These are phyloP conservation scores for Adelosebastes latens DNA, from an alignment of 2,797 vertebrate species.

Conservation along the genomic window DNA sequence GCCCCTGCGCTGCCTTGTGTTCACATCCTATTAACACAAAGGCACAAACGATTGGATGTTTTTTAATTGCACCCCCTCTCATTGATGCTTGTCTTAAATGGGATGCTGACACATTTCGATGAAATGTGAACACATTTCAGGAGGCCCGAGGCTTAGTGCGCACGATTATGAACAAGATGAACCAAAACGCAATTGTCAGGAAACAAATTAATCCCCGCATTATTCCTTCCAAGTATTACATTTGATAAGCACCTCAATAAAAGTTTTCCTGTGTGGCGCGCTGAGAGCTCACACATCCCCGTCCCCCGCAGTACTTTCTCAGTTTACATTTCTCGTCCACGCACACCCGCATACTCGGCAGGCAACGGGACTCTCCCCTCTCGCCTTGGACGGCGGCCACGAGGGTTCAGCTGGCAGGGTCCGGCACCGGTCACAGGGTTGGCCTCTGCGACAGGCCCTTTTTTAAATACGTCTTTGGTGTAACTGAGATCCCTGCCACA, in stretches of 20 bases:
- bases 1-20: slow-evolving; percentile 10
- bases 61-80: slow-evolving; percentile 58
- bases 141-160: slow-evolving; percentile 44
- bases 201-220: slow-evolving; percentile 67
- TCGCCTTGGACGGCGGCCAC: slow-evolving; percentile 70
- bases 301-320: slow-evolving; percentile 76
- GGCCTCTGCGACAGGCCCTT: slow-evolving; percentile 71
- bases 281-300: slow-evolving; percentile 63
- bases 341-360: slow-evolving; percentile 44
- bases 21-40: slow-evolving; percentile 53
- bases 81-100: slow-evolving; percentile 56
- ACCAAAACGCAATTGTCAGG: slow-evolving; percentile 48
- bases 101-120: slow-evolving; percentile 45
- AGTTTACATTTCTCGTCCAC: slow-evolving; percentile 75
- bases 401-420: slow-evolving; percentile 72
- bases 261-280: slow-evolving; percentile 52
- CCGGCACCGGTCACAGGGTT: slow-evolving; percentile 73
- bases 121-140: slow-evolving; percentile 49
- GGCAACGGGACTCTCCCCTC: slow-evolving; percentile 47
- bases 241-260: slow-evolving; percentile 61
- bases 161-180: slow-evolving; percentile 43
- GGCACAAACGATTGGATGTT: slow-evolving; percentile 39
- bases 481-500: slow-evolving; percentile 83
- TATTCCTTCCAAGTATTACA: slow-evolving; percentile 62
- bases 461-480: slow-evolving; percentile 85